Evolutionary conservation across 2,113 vertebrate species (phyloP).

Genomic region (Atrichornis clamosus): DNA sequence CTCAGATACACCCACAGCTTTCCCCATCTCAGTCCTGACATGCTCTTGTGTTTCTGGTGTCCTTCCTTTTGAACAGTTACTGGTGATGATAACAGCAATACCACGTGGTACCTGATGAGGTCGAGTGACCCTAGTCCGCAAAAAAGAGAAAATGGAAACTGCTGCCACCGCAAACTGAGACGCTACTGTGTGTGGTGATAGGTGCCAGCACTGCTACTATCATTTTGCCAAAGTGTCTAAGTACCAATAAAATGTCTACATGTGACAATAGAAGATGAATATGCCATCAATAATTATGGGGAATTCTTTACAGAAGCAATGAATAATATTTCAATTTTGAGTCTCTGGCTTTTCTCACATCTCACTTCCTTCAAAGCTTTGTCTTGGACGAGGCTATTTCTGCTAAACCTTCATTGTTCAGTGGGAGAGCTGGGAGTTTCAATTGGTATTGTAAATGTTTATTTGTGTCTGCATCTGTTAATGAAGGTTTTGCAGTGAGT

Average conservation of each 20-base stretch:
- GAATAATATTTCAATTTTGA: background rate
- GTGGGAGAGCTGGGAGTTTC: background rate
- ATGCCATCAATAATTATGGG: background rate
- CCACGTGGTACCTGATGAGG: background rate
- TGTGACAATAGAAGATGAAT: background rate
- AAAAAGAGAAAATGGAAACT: background rate
- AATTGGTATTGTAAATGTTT: background rate
- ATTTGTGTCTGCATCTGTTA: background rate
- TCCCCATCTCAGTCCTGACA: background rate
- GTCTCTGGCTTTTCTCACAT: background rate
- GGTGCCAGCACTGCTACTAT: background rate
- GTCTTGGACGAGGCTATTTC: background rate
- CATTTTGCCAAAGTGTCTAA: background rate
- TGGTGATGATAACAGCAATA: background rate
- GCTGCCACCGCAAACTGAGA: background rate
- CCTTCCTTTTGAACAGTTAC: background rate
- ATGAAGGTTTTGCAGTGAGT: slow-evolving; percentile 13
- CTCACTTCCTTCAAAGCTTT: slow-evolving; percentile 11
- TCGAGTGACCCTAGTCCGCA: background rate
- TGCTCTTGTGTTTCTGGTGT: background rate
- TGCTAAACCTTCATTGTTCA: background rate
- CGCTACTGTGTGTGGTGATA: background rate
- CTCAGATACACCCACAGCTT: background rate
- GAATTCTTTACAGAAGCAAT: background rate
- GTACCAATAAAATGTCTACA: background rate